Evolutionary conservation across 2,888 invertebrate genomes (phyloP).

Genomic region (Lepidocyrtinus sp.): DNA sequence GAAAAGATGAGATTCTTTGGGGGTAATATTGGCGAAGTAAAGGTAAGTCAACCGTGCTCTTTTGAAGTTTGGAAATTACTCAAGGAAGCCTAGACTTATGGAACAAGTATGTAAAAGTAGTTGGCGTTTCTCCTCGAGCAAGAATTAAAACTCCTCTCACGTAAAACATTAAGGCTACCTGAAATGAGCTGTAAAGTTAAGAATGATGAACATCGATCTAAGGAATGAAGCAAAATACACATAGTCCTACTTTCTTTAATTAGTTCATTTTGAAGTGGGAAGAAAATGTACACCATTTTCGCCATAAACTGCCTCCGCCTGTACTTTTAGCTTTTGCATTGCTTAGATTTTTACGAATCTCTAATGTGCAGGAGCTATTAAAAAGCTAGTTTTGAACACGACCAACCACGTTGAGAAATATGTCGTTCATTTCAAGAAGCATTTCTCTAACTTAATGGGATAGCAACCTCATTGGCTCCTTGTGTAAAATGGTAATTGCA

Average conservation of each 20-base stretch:
- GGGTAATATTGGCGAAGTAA: not conserved
- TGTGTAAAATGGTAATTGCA: conserved; percentile 56
- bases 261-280: conserved; percentile 48
- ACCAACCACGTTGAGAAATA: conserved; percentile 29
- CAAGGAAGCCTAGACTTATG: not conserved
- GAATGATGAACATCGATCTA: conserved; percentile 61
- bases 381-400: conserved; percentile 21
- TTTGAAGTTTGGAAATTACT: not conserved
- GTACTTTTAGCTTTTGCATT: not conserved
- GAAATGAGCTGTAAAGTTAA: conserved; percentile 65
- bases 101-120: not conserved
- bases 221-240: conserved; percentile 14
- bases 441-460: conserved; percentile 37
- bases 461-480: conserved; percentile 33
- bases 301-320: not conserved
- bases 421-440: conserved; percentile 36
- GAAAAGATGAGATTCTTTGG: conserved; percentile 17
- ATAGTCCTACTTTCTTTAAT: conserved; percentile 54
- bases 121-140: conserved; percentile 12
- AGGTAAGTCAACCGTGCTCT: not conserved
- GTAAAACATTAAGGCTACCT: conserved; percentile 64
- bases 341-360: conserved; percentile 30
- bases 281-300: conserved; percentile 4
- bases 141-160: conserved; percentile 62
- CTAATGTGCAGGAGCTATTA: conserved; percentile 52